Evolutionary conservation across 1,140 invertebrate species (phyloP).

Genomic region (Phthorimaea operculella): DNA sequence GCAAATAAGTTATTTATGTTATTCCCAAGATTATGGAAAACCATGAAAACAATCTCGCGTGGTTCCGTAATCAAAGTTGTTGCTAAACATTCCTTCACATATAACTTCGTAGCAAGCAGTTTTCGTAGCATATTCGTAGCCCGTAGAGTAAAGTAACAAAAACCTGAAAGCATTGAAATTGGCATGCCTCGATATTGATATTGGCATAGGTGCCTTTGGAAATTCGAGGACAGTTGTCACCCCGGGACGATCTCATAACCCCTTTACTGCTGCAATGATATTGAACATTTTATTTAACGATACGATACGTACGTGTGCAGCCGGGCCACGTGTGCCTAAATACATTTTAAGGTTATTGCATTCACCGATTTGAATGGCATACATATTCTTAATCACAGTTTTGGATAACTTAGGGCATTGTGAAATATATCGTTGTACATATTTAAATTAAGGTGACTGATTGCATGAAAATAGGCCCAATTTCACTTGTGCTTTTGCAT

Average conservation of each 20-base stretch:
- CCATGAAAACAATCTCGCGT: neutral
- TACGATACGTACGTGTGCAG: constrained; percentile 31
- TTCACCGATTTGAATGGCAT: neutral
- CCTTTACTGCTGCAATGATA: constrained; percentile 39
- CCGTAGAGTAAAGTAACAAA: constrained; percentile 35
- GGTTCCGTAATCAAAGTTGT: neutral
- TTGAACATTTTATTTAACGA: constrained; percentile 53
- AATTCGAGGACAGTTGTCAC: constrained; percentile 44
- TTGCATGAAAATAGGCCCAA: no score
- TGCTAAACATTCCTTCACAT: neutral
- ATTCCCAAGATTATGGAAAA: neutral
- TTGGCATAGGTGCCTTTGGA: constrained; percentile 22
- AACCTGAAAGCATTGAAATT: constrained; percentile 26
- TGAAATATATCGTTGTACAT: no score
- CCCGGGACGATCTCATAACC: constrained; percentile 40
- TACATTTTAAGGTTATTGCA: neutral
- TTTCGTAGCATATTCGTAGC: constrained; percentile 35
- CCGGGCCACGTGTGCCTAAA: neutral
- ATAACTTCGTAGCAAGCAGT: constrained; percentile 11
- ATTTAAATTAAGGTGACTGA: no score
- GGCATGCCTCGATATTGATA: constrained; percentile 29
- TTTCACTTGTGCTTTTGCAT: no score
- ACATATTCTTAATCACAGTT: no score
- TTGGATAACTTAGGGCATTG: no score
- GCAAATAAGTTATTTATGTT: no score